Base-by-base conservation (phyloP, 2,888 invertebrate species). In the Cenopis cana region DNA sequence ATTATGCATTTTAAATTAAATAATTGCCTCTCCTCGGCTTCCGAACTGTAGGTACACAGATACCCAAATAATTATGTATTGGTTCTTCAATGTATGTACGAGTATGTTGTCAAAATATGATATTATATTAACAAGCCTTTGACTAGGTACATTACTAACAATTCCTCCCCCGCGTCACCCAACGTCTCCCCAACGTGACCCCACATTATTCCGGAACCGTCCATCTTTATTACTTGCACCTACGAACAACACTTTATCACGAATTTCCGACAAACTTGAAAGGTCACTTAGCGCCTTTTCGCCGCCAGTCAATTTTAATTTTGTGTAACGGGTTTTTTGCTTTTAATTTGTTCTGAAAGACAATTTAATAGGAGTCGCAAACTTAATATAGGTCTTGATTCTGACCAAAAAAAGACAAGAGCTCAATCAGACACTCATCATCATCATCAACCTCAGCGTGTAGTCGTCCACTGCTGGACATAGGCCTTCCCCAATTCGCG, bases 181-280 rank as follows among this genome's bases (percentile, higher is more conserved):
- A 24, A 18, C 61, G 18, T 24, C 18, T 14, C 60, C 14, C 46
- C 46, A n/a, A n/a, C 52, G 17, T 50, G 52, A 5, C 59, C 69
- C 70, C 60, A 60, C 60, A 56, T 66, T 70, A 66, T 55, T 59
- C 59, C 41, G 24, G 29, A 56, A n/a, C 66, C 55, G 60, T 66
- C 69, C 36, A 49, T 73, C 73, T 69, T 61, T 68, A 69, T 73
- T 73, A 69, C 66, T 11, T 52, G 64, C 64, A 64, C 65, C 59
- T 33, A 65, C 65, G 54, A 70, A 70, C 70, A 71, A 69, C 64
- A 65, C 55, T 69, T 69, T 59, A 69, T 73, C 69, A 69, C 55
- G 55, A 69, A 55, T 56, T 67, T 41, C 62, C 55, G 60, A 59
- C 65, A 73, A 73, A 65, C 69, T 60, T 20, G 33, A 46, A 33